Evolutionary conservation across 1,140 invertebrate species (phyloP), one percentile per base, ranked within the genome.

Genomic region (Brachionus angularis): DNA sequence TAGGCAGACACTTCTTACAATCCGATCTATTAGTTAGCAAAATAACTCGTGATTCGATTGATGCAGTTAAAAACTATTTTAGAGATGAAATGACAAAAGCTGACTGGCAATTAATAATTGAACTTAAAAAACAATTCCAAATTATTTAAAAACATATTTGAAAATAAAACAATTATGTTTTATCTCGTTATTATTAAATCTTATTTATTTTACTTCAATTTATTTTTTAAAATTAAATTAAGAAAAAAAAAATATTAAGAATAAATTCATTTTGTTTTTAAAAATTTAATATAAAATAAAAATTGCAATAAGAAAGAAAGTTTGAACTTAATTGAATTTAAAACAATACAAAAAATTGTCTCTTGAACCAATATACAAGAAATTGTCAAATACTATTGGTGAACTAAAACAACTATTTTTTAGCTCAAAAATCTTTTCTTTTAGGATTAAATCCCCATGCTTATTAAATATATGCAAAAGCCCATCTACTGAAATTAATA

Each of bases 21-120:
- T 93, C 88, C 25, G 96, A 99, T 81, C 84, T 93, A 76, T 85
- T 99, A 34, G 86, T 96, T 75, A 97, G 93, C 84, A 96, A 94
- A 88, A 98, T 99, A 78, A 91, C 89, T 25, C 86, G 96, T 58
- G 89, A 95, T 76, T 96, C 93, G 44, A 99, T 99, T 76, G 95
- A 99, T 82, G 93, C 92, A 2, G 96, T 96, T 82, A 99, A 99
- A 82, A 89, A 97, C 73, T 96, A 98, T 83, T 99, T 98, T 86
- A 86, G 96, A 69, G 93, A 96, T 74, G 96, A 99, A 80, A 85
- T 99, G 61, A 81, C 88, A 74, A 98, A 98, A 82, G 86, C 87
- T 55, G 96, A 99, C 78, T 99, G 96, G 96, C 89, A 92, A 78
- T 82, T 99, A 44, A 96, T 98, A 88, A 89, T 98, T 44, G 93